A percentile compares a stretch with the other conserved stretches of the same genome.
Conservation (phyloP, 2,797 vertebrate genomes). For the Lagorchestes hirsutus region DNA sequence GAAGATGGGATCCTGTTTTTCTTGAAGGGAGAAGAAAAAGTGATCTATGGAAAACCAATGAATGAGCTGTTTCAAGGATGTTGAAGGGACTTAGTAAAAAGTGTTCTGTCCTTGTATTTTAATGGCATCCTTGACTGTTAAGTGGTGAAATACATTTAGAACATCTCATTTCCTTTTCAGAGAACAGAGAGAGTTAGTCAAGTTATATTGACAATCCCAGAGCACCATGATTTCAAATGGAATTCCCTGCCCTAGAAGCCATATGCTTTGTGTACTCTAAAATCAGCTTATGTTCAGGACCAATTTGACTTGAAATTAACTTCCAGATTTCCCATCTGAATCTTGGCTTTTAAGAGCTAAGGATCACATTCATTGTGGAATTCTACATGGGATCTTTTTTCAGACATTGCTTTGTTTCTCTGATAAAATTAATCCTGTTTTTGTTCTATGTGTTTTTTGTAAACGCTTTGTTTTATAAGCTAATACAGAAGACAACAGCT, state of each 20-base stretch:
- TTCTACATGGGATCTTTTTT: conserved; percentile 11
- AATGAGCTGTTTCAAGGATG: not conserved
- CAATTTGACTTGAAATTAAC: not conserved
- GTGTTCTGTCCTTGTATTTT: not conserved
- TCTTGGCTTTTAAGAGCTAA: conserved; percentile 49
- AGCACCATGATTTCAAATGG: conserved; percentile 60
- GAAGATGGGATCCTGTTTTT: conserved; percentile 41
- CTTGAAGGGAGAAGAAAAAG: not conserved
- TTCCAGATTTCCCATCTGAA: conserved; percentile 47
- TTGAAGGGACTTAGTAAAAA: not conserved
- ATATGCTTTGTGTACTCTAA: conserved; percentile 65
- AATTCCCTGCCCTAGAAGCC: conserved; percentile 40
- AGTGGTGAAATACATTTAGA: conserved; percentile 44
- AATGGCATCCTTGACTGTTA: conserved; percentile 37
- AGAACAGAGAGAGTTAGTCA: conserved; percentile 66
- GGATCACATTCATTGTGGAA: conserved; percentile 38
- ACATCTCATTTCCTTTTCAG: conserved; percentile 58
- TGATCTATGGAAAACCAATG: conserved; percentile 4
- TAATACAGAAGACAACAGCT: conserved; percentile 6
- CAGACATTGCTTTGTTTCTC: conserved; percentile 19
- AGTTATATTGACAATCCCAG: conserved; percentile 55
- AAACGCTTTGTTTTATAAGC: not conserved
- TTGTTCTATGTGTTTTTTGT: not conserved
- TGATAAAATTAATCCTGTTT: conserved; percentile 25
- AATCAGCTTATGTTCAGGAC: conserved; percentile 26